phyloP scores from a whole-genome alignment of 2,113 vertebrate genomes.

The Prunella fulvescens region DNA sequence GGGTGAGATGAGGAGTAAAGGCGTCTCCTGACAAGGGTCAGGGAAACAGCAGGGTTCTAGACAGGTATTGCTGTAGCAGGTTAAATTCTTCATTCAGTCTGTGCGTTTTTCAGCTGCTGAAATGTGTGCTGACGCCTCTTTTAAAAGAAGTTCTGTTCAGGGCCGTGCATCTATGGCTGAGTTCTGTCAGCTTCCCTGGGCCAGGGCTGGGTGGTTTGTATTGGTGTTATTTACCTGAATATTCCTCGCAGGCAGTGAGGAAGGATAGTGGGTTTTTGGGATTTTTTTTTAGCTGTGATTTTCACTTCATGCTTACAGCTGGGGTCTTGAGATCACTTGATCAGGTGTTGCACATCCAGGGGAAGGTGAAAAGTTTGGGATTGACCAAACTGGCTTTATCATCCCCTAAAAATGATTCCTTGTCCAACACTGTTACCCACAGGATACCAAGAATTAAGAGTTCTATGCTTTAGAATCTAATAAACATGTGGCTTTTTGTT shows the following conservation, averaged over 20 bases:
- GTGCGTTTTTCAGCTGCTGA: background rate
- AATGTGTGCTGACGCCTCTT: background rate
- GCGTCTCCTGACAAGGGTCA: accelerated
- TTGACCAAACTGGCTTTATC: background rate
- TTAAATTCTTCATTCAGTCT: accelerated
- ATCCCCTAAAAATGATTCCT: background rate
- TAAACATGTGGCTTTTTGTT: background rate
- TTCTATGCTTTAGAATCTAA: background rate
- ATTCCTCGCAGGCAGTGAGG: accelerated
- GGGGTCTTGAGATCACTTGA: background rate
- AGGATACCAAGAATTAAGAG: background rate
- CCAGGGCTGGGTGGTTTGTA: background rate
- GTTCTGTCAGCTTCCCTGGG: background rate
- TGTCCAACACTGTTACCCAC: accelerated
- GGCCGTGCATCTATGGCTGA: accelerated
- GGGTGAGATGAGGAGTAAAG: background rate
- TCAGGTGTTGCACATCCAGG: background rate
- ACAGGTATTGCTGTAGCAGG: accelerated
- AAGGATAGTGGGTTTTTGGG: accelerated
- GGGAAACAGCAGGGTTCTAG: accelerated
- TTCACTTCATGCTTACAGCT: background rate
- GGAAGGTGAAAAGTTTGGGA: background rate
- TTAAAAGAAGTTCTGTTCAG: accelerated
- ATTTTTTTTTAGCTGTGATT: background rate
- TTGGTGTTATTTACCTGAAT: background rate